These are phyloP conservation scores for Lepidocolaptes lacrymiger DNA, from an alignment of 2,797 vertebrate species.

Conservation along the genomic window DNA sequence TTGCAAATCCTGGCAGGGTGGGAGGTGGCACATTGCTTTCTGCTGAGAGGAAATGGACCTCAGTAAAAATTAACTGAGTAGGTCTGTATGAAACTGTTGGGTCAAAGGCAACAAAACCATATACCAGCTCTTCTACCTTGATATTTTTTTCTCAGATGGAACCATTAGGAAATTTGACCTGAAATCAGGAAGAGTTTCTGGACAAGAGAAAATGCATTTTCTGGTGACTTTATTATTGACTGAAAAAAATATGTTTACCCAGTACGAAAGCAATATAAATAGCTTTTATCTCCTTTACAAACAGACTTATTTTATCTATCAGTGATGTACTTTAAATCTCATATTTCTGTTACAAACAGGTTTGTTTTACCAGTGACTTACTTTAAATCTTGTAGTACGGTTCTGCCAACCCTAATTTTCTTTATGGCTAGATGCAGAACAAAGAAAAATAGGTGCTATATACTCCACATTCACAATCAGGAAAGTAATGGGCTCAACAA, in stretches of 20 bases:
- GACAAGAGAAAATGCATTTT: neutral
- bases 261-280: conserved; percentile 21
- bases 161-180: conserved; percentile 20
- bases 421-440: neutral
- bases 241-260: neutral
- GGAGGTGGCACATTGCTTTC: neutral
- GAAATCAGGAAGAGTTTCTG: conserved; percentile 28
- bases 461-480: neutral
- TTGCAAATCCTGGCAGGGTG: neutral
- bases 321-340: conserved; percentile 34
- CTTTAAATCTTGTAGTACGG: conserved; percentile 34
- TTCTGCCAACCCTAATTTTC: conserved; percentile 26
- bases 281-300: conserved; percentile 51
- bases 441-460: neutral
- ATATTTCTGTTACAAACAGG: conserved; percentile 22
- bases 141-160: neutral
- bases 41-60: neutral
- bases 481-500: neutral
- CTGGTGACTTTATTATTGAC: conserved; percentile 18
- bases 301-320: conserved; percentile 29
- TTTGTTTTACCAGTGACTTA: conserved; percentile 32
- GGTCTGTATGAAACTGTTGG: neutral
- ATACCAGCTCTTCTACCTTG: neutral
- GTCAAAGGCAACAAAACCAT: neutral
- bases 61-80: neutral